These are phyloP conservation scores for Chydorus sphaericus DNA, from an alignment of 2,888 invertebrate genomes.

Conservation along the genomic window DNA sequence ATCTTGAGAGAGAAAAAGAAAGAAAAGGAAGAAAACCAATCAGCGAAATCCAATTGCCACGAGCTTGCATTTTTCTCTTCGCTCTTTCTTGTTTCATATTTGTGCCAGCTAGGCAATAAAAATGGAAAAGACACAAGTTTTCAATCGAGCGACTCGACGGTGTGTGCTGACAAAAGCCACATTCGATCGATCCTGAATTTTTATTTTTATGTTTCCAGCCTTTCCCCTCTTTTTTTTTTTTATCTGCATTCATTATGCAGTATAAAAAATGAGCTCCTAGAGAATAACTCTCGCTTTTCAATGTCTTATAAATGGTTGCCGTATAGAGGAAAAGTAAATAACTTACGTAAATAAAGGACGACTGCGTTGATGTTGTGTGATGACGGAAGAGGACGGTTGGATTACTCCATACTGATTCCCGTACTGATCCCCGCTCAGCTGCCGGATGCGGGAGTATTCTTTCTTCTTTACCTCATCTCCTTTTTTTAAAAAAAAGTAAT, in stretches of 20 bases:
- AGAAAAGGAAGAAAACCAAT: background rate
- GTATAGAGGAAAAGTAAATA: background rate
- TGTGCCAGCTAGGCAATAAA: no score
- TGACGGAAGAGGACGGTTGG: background rate
- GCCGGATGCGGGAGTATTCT: background rate
- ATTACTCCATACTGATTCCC: background rate
- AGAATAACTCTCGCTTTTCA: no score
- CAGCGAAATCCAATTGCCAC: background rate
- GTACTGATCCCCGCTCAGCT: background rate
- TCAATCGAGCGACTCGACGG: background rate
- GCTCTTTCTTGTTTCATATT: no score
- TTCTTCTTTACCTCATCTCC: background rate
- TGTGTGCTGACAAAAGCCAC: background rate
- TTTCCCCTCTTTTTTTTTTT: background rate
- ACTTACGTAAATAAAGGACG: constrained; percentile 1
- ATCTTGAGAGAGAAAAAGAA: background rate
- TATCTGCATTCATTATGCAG: no score
- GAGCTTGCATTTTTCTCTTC: background rate
- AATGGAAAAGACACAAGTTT: no score
- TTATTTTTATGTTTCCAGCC: background rate
- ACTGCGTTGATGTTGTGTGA: background rate
- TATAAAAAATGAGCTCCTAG: no score
- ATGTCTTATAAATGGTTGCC: no score
- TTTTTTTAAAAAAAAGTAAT: background rate
- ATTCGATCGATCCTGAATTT: background rate